Evolutionary conservation across 1,140 invertebrate species (phyloP).

Genomic region (Drosophila sechellia): DNA sequence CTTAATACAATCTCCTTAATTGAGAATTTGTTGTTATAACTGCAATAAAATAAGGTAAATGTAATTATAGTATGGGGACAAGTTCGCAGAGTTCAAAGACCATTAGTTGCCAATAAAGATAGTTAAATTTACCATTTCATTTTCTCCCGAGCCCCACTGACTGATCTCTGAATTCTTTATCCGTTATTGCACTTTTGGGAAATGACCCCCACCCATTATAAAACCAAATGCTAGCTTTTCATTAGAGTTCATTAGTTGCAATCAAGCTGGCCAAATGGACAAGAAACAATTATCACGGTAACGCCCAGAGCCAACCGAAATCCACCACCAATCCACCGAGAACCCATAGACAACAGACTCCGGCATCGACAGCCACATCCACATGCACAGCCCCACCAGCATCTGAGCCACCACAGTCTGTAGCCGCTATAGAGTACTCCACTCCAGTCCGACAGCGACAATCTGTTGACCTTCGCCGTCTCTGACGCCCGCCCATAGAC

Average conservation of each 20-base stretch:
- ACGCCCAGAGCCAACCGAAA: conserved; percentile 56
- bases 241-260: conserved; percentile 80
- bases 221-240: conserved; percentile 60
- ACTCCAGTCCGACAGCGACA: conserved; percentile 60
- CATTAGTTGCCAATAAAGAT: conserved; percentile 12
- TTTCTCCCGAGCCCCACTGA: background rate
- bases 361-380: conserved; percentile 22
- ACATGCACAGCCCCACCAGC: background rate
- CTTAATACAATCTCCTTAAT: background rate
- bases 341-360: conserved; percentile 21
- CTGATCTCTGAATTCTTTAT: conserved; percentile 19
- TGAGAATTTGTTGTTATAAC: too few species aligned
- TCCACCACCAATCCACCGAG: conserved; percentile 35
- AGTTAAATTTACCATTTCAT: background rate
- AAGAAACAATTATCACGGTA: conserved; percentile 80
- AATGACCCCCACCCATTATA: conserved; percentile 3
- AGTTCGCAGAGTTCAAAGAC: background rate
- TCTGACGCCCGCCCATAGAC: conserved; percentile 76
- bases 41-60: too few species aligned
- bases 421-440: conserved; percentile 10
- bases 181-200: background rate
- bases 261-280: conserved; percentile 76
- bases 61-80: background rate
- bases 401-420: background rate
- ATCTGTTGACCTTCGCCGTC: conserved; percentile 82